A percentile compares a stretch with the other conserved stretches of the same genome.
Evolutionary conservation across 2,797 vertebrate species (phyloP).

Genomic region (Tenualosa ilisha): DNA sequence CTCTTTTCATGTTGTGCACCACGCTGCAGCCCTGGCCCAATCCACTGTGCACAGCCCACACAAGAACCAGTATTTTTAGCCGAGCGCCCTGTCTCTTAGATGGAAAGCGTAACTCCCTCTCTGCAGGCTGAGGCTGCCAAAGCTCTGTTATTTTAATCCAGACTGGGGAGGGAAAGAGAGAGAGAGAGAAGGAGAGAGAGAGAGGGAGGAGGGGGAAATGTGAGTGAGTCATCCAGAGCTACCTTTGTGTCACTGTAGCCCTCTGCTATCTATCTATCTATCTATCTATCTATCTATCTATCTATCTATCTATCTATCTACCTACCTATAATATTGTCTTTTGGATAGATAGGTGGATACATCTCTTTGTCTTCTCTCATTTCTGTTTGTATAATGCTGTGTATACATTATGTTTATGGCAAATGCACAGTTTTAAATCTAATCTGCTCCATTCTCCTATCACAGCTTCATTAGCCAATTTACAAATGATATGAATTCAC

Average conservation of each 20-base stretch:
- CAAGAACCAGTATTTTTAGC: constrained; percentile 78
- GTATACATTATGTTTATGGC: background rate
- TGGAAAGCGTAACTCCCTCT: constrained; percentile 73
- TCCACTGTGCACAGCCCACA: constrained; percentile 65
- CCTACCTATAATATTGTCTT: constrained; percentile 2
- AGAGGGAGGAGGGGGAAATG: constrained; percentile 53
- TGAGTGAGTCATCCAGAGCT: constrained; percentile 76
- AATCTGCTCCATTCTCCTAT: constrained; percentile 25
- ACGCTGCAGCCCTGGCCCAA: constrained; percentile 51
- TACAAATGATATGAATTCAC: constrained; percentile 53
- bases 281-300: constrained; percentile 10
- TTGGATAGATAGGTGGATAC: background rate
- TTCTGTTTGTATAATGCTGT: background rate
- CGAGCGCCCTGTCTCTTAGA: constrained; percentile 74
- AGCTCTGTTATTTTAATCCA: constrained; percentile 81
- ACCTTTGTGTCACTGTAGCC: constrained; percentile 74
- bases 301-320: constrained; percentile 28
- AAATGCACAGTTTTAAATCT: background rate
- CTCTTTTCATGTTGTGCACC: constrained; percentile 52
- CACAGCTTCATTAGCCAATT: constrained; percentile 53
- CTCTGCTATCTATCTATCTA: constrained; percentile 26
- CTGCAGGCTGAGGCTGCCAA: constrained; percentile 74
- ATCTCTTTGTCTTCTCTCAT: background rate
- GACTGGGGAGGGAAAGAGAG: constrained; percentile 64
- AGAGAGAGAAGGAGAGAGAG: constrained; percentile 43